These are phyloP conservation scores for Himalopsyche tibetana DNA, from an alignment of 2,888 invertebrate species.

Conservation along the genomic window DNA sequence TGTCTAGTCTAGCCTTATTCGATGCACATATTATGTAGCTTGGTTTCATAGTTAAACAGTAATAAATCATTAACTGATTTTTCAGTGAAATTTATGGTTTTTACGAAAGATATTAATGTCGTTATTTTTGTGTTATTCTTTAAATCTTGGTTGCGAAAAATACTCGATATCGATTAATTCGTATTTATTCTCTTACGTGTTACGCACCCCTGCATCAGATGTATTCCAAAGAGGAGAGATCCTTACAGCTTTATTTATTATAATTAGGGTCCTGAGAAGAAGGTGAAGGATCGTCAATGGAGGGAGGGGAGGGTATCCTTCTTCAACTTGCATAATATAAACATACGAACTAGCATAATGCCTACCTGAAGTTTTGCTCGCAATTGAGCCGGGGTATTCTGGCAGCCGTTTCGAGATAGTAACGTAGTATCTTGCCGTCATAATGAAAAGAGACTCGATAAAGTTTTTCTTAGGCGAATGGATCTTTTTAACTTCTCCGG, in stretches of 20 bases:
- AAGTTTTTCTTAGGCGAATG: neutral
- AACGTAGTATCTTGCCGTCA: neutral
- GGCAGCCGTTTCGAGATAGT: slow-evolving; percentile 17
- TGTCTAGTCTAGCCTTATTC: no score
- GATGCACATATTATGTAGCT: no score
- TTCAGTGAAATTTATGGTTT: no score
- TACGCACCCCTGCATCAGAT: neutral
- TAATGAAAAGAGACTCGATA: slow-evolving; percentile 1
- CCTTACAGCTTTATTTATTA: slow-evolving; percentile 31
- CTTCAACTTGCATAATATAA: slow-evolving; percentile 30
- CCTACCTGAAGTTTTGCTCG: slow-evolving; percentile 25
- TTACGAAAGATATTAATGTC: no score
- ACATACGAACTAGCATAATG: slow-evolving; percentile 31
- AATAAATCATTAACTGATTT: no score
- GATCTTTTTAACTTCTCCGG: neutral
- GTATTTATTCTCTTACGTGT: neutral
- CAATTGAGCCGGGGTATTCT: neutral
- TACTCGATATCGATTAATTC: no score
- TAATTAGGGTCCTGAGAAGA: slow-evolving; percentile 30
- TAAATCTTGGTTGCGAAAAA: no score
- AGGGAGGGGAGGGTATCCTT: neutral
- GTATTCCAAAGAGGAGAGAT: slow-evolving; percentile 6
- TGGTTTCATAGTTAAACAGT: no score
- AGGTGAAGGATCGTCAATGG: slow-evolving; percentile 15
- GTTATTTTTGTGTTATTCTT: no score